Conservation (phyloP, 1,140 invertebrate species). For the Lordiphosa clarofinis region DNA sequence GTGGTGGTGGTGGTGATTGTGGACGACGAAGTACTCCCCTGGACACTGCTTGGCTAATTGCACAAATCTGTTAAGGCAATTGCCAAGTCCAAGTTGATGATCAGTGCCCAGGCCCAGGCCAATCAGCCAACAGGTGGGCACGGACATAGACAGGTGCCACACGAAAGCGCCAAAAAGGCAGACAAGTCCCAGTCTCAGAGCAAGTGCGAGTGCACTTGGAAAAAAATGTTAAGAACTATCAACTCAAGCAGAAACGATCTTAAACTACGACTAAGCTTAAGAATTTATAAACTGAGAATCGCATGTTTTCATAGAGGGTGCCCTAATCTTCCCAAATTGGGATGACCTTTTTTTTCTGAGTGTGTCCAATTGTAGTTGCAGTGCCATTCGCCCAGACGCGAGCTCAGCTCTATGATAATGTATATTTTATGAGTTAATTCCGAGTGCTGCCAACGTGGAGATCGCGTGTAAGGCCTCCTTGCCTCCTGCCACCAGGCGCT, state of each 20-base stretch:
- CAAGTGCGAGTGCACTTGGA: conserved; percentile 17
- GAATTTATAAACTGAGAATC: too few species aligned
- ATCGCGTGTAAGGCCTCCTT: conserved; percentile 36
- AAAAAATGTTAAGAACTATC: conserved; percentile 19
- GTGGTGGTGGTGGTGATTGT: neutral
- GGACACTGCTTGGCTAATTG: conserved; percentile 61
- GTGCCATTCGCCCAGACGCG: conserved; percentile 18
- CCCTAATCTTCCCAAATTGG: too few species aligned
- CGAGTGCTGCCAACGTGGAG: conserved; percentile 21
- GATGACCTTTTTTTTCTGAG: too few species aligned
- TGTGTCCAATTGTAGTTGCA: conserved; percentile 15
- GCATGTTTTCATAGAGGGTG: too few species aligned
- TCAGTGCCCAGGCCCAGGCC: conserved; percentile 42
- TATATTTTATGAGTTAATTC: conserved; percentile 78
- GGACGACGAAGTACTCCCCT: conserved; percentile 33
- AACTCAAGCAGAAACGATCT: too few species aligned
- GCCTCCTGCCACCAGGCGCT: conserved; percentile 53
- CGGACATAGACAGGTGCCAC: conserved; percentile 63
- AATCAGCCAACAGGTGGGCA: conserved; percentile 37
- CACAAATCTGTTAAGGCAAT: conserved; percentile 75
- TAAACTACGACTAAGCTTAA: too few species aligned
- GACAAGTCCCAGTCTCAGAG: conserved; percentile 37
- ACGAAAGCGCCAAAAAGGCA: conserved; percentile 70
- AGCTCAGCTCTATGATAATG: conserved; percentile 68
- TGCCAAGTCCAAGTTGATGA: conserved; percentile 50